Base-by-base conservation (phyloP, 2,888 invertebrate genomes). In the Tromatobia lineatoria region DNA sequence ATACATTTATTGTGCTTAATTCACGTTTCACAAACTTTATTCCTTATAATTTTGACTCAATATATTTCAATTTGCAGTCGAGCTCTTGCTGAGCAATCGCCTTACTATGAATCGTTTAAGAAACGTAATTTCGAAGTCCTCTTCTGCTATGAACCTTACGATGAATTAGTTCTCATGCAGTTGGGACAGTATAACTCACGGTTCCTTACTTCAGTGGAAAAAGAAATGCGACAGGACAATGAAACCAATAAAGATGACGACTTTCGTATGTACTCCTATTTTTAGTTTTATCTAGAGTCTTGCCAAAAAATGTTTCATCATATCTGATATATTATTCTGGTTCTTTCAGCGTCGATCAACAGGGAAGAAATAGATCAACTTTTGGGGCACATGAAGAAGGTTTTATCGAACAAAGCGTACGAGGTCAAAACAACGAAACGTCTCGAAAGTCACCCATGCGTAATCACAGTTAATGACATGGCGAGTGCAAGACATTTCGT, bases 131-230 rank as follows among this genome's bases (percentile, higher is more conserved):
- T 97, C 6, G 98, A 99, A 94, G 99, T 99, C 0, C 94, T 99
- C 15, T 99, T 99, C 94, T 98, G 99, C 91, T 99, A 98, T 90
- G 99, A 99, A 92, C 97, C 98, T n/a, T 99, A 99, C 90, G 99
- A 99, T 93, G 99, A 99, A 94, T 94, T 99, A 74, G 98, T 99
- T 3, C 94, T 99, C 23, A 96, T 98, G 95, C 98, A 99, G 90
- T 94, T 99, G 78, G 96, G 96, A 85, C 96, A 97, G 91, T 99
- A 97, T 93, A 96, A 96, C 86, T 96, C 96, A 66, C 95, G 96
- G 89, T 94, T 95, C 82, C 94, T 99, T 7, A 96, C 97, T 2
- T 99, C 99, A 0, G 98, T 98, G 0, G 99, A 99, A 94, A 99
- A 98, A 91, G 99, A 99, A 94, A 97, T 98, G 96, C 95, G 97